A percentile compares a stretch with the other conserved stretches of the same genome.
phyloP scores from a whole-genome alignment of 2,113 vertebrate genomes.

The Ellobius talpinus region DNA sequence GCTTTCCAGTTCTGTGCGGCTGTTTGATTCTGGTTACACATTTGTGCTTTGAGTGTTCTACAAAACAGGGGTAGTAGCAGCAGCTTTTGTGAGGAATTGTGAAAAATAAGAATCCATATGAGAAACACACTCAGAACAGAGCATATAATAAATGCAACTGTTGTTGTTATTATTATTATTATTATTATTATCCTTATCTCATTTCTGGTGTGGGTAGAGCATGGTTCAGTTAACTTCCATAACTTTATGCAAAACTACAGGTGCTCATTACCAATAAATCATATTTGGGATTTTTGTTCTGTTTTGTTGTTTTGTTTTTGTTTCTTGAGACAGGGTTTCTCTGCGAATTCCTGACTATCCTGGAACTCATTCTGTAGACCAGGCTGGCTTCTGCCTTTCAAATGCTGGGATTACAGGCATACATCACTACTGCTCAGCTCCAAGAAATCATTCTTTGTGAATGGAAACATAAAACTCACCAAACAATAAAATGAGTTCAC shows the following conservation, averaged over 20 bases:
- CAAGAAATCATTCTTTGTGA: slow-evolving; percentile 27
- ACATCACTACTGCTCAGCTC: background rate
- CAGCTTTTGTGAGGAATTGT: background rate
- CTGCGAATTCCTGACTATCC: too few relatives aligned
- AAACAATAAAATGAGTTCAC: slow-evolving; percentile 17
- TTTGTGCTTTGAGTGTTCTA: background rate
- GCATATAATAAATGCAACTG: background rate
- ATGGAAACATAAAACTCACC: background rate
- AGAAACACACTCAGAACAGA: background rate
- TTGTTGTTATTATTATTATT: background rate
- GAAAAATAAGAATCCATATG: slow-evolving; percentile 20
- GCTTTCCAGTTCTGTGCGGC: background rate
- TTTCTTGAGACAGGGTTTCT: too few relatives aligned
- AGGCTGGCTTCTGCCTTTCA: background rate
- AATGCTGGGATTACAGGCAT: background rate
- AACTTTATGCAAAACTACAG: background rate
- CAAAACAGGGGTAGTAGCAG: background rate
- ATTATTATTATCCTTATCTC: background rate
- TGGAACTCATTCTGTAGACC: background rate
- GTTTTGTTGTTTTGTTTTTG: too few relatives aligned
- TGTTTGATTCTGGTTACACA: background rate
- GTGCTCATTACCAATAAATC: background rate
- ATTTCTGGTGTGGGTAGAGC: background rate
- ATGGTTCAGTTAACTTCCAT: background rate
- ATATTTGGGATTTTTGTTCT: background rate